Evolutionary conservation across 35 echinoderm and acorn worm genomes (phyloP), one percentile per base, ranked within the genome.

Genomic region (Nesometra sesokonis): DNA sequence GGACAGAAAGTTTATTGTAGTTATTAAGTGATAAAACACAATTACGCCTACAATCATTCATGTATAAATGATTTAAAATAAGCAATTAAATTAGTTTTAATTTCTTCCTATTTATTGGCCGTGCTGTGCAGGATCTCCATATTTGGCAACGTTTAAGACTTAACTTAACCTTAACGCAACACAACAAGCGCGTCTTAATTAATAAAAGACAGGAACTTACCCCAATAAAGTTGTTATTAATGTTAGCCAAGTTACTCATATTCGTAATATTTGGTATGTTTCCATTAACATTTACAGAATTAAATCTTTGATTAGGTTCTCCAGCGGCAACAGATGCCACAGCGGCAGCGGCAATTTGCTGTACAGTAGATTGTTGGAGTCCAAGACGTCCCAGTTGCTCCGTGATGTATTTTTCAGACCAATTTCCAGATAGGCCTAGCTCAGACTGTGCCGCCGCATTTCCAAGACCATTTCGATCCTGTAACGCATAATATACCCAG

Each of bases 401-500:
- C 34, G 88, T 88, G 46, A 93, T 93, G 80, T 93, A 93, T 86
- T 93, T 93, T 84, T 93, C 91, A 34, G 91, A 88, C 91, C 91
- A 93, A 35, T 84, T 93, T 27, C 91, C 91, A 82, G 91, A 89
- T 29, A 93, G 38, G 19, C 91, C 91, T 36, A 93, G 82, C 19
- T 83, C 82, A 13, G 77, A 90, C 32, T 87, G 86, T 77, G 78
- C 77, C 33, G 35, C 33, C 35, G 52, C 23, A 67, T 67, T 67
- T 67, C 52, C 52, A 67, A 67, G 52, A 5, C 52, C 52, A 67
- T 67, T 67, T 27, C 52, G 7, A 67, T 67, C 52, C 23, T 67
- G 52, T 27, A 67, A 67, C 7, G 52, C 52, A 19, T 67, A 67
- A 67, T 67, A 67, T 67, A 67, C 52, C 52, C 52, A 67, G 52